Base-by-base conservation (phyloP, 1,140 invertebrate genomes). In the Pemphigus obesinymphae region DNA sequence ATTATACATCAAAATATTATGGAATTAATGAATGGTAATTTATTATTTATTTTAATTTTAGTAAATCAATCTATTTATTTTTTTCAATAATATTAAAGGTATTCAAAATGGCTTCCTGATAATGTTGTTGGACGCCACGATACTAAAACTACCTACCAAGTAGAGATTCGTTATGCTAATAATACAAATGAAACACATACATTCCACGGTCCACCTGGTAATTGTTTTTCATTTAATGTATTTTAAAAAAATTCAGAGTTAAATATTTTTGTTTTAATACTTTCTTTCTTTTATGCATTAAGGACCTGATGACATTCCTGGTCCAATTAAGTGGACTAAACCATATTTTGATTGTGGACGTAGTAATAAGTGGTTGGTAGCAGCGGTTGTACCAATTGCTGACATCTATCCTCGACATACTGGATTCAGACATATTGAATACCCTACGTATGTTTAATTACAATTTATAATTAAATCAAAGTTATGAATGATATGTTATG, bases 271-370 rank as follows among this genome's bases (percentile, higher is more conserved):
- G 5, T 73, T 1, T 43, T 26, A 20, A 29, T n/a, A 83, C n/a
- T n/a, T 82, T 83, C 31, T 37, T 78, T 83, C 37, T 83, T 75
- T 82, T 83, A 23, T 66, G 84, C 76, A 84, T 84, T 82, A 58
- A 90, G 91, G 93, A 68, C 93, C 94, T 83, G 95, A 97, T 88
- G 94, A 96, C 89, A 89, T 88, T 86, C 93, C 93, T 63, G 95
- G 96, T 17, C 97, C 97, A 48, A 95, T 99, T 0, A 93, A 95
- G 88, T 98, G 95, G 91, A 97, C 95, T 1, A 88, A 92, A 82
- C 97, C 97, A 0, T 99, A 99, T 87, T 99, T 97, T 88, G 97
- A 99, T 88, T 99, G 97, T 88, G 94, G 94, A 15, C 89, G 96
- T 84, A 94, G 96, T 0, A 97, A 99, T 88, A 95, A 96, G 87